These are phyloP conservation scores for Drosophila macrospina DNA, from an alignment of 2,888 invertebrate species.

Conservation along the genomic window DNA sequence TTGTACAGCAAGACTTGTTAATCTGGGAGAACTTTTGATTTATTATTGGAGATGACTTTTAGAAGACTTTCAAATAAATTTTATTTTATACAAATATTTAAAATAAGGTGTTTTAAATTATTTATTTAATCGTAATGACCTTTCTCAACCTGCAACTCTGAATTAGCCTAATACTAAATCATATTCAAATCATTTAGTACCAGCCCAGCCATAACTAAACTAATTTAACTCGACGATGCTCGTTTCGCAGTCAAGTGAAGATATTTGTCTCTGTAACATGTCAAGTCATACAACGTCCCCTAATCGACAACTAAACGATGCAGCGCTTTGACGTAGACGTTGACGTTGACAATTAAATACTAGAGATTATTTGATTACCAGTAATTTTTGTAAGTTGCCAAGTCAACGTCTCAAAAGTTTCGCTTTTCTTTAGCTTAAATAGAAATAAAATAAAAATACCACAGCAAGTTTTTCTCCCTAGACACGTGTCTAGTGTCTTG, in stretches of 20 bases:
- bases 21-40: background rate
- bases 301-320: background rate
- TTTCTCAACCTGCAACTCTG: background rate
- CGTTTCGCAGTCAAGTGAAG: conserved; percentile 47
- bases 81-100: background rate
- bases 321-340: conserved; percentile 44
- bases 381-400: conserved; percentile 55
- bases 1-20: background rate
- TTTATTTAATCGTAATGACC: no score
- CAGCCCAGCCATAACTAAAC: conserved; percentile 8
- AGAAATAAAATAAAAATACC: conserved; percentile 38
- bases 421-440: conserved; percentile 68
- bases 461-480: conserved; percentile 44
- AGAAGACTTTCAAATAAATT: background rate
- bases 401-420: conserved; percentile 62
- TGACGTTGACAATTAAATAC: conserved; percentile 68
- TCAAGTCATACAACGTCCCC: conserved; percentile 27
- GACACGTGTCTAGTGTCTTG: conserved; percentile 58
- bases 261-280: conserved; percentile 31
- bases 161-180: background rate
- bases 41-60: conserved; percentile 3
- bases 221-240: conserved; percentile 25
- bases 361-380: conserved; percentile 75
- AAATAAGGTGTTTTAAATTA: no score
- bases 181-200: background rate